phyloP scores from a whole-genome alignment of 2,797 vertebrate genomes.

The Dryobates pubescens region DNA sequence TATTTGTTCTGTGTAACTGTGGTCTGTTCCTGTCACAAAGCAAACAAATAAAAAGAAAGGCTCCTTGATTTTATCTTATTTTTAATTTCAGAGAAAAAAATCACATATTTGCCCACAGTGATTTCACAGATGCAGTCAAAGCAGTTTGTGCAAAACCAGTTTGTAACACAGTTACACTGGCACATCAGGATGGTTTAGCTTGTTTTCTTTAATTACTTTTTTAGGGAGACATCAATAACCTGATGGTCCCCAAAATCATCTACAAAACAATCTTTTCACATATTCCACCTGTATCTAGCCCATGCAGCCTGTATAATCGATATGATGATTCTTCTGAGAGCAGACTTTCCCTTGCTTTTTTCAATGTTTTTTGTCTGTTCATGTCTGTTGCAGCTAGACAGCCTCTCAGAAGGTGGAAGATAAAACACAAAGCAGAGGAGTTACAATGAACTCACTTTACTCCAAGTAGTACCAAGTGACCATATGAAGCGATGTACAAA shows the following conservation, averaged over 20 bases:
- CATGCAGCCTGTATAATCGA: background rate
- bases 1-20: background rate
- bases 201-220: background rate
- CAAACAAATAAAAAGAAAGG: background rate
- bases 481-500: background rate
- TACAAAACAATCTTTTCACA: background rate
- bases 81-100: background rate
- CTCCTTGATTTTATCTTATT: background rate
- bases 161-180: background rate
- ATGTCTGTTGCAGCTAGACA: background rate
- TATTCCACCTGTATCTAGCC: background rate
- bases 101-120: background rate
- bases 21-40: background rate
- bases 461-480: background rate
- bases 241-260: background rate
- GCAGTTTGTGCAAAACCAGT: background rate
- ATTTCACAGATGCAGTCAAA: background rate
- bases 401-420: background rate
- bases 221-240: background rate
- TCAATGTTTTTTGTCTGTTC: background rate
- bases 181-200: background rate
- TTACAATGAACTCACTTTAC: conserved; percentile 20
- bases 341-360: background rate
- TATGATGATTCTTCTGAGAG: background rate
- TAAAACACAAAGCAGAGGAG: conserved; percentile 4